Conservation (phyloP, 2,797 vertebrate species). For the Parauchenoglanis ngamensis region DNA sequence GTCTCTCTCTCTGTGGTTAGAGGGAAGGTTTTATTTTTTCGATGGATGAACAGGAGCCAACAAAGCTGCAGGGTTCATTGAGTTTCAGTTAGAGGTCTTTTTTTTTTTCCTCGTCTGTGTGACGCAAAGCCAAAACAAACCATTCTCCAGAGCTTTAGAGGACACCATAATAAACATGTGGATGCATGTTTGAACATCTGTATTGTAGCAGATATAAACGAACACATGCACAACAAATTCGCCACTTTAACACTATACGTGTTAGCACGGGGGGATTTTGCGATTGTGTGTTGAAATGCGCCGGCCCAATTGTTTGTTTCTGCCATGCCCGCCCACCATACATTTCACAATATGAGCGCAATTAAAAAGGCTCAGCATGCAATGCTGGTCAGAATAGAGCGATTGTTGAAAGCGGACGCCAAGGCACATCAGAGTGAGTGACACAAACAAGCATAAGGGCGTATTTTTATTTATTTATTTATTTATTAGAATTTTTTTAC, state of each 20-base stretch:
- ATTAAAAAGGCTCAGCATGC: conserved; percentile 40
- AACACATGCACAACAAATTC: background rate
- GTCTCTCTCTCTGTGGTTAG: background rate
- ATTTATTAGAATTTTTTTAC: conserved; percentile 15
- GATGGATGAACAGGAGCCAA: conserved; percentile 27
- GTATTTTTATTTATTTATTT: conserved; percentile 18
- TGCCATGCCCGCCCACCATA: background rate
- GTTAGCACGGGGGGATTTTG: background rate
- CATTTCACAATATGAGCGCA: conserved; percentile 23
- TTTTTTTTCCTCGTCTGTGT: background rate
- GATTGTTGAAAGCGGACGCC: conserved; percentile 19
- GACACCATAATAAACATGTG: conserved; percentile 14
- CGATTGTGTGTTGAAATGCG: background rate
- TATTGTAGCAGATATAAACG: conserved; percentile 40
- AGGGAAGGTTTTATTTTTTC: conserved; percentile 37
- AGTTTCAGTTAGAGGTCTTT: conserved; percentile 31
- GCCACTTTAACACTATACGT: background rate
- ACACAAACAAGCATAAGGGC: conserved; percentile 48
- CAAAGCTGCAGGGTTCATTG: conserved; percentile 32
- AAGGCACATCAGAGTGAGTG: conserved; percentile 46
- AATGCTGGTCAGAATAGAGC: conserved; percentile 14
- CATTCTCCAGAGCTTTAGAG: conserved; percentile 1
- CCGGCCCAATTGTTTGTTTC: background rate
- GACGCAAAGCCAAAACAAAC: conserved; percentile 27
- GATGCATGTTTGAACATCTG: conserved; percentile 49